phyloP scores from a whole-genome alignment of 2,888 invertebrate species.

The Phlogophora meticulosa region DNA sequence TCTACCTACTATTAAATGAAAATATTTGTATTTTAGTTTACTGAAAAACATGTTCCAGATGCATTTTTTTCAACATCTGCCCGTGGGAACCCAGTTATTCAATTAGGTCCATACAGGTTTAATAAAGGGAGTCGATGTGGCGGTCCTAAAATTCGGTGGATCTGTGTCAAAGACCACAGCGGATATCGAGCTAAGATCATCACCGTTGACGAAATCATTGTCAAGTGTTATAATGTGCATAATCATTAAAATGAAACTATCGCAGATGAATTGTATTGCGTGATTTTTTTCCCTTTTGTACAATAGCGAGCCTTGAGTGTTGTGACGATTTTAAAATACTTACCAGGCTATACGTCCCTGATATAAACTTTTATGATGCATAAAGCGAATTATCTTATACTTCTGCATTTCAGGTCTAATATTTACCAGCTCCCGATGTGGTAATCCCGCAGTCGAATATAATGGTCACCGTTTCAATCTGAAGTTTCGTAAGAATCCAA shows the following conservation, averaged over 20 bases:
- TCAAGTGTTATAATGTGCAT: conserved; percentile 40
- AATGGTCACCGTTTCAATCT: conserved; percentile 54
- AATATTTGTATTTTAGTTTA: neutral
- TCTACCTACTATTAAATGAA: neutral
- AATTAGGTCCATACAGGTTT: conserved; percentile 70
- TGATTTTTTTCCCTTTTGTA: neutral
- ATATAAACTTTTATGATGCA: neutral
- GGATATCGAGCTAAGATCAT: conserved; percentile 70
- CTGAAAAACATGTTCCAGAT: conserved; percentile 49
- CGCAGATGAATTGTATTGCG: neutral
- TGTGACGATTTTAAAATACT: neutral
- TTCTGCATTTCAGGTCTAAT: conserved; percentile 36
- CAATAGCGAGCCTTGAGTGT: neutral
- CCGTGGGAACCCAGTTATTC: conserved; percentile 70
- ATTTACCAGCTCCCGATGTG: conserved; percentile 41
- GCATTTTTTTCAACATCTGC: conserved; percentile 67
- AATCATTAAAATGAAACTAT: conserved; percentile 38
- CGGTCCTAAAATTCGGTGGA: conserved; percentile 67
- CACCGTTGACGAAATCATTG: conserved; percentile 60
- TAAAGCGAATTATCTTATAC: too few relatives aligned
- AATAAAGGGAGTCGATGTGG: conserved; percentile 63
- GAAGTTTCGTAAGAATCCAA: conserved; percentile 13
- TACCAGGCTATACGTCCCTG: too few relatives aligned
- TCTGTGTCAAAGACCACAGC: conserved; percentile 59
- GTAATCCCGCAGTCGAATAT: conserved; percentile 69